Evolutionary conservation across 2,888 invertebrate species (phyloP), one percentile per base, ranked within the genome.

Genomic region (Epirrhoe tristata): DNA sequence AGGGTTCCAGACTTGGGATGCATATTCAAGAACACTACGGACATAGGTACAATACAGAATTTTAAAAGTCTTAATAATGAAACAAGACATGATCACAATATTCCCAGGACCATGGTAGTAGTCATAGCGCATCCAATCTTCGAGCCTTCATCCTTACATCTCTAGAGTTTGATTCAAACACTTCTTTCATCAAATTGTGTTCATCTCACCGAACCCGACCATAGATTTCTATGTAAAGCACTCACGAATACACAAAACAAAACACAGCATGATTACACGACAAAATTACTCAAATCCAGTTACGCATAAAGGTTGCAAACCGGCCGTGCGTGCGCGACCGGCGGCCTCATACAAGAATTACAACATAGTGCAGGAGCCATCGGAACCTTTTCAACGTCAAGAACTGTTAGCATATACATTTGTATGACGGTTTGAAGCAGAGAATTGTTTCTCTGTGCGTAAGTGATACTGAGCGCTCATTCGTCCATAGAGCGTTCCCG

Each of bases 311-410:
- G 73, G 78, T 77, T 79, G 75, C 75, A 76, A 57, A 62, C 66
- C 63, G 50, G 54, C 58, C 66, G 66, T 57, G 71, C 73, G 66
- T 74, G 81, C 74, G 72, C 66, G 50, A 75, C 74, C 71, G 76
- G 75, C 76, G 73, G 74, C 77, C 72, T 80, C 79, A 78, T 83
- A 77, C 79, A 80, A 81, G 80, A 83, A 83, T 83, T 81, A 85
- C 81, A 79, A 77, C 75, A 14, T 50, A 56, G 56, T 4, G 10
- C 39, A n/a, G 59, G 55, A 65, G 43, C 36, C 5, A 16, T 58
- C 7, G 48, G 17, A n/a, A 0, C 17, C 2, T 12, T 48, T 16
- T 14, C 12, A 17, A 36, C 34, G 46, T 39, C 64, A 64, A 54
- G 32, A 51, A 36, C 17, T 10, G 36, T 36, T n/a, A 36, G 36